phyloP scores from a whole-genome alignment of 2,797 vertebrate genomes.

The Kryptolebias ocellatus region DNA sequence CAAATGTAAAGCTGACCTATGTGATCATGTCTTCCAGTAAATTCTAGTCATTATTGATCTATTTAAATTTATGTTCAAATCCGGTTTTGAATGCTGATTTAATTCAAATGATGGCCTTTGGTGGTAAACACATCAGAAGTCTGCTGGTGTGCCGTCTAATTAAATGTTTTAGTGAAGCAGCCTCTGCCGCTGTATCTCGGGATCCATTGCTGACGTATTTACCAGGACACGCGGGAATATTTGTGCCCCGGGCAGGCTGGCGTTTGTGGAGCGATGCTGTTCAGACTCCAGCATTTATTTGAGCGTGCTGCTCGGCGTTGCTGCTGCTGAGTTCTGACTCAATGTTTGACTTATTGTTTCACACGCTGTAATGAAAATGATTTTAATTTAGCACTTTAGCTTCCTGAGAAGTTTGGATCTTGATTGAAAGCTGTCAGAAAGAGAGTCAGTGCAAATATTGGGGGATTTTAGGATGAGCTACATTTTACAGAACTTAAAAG shows the following conservation, averaged over 20 bases:
- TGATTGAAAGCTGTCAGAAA: constrained; percentile 7
- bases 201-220: constrained; percentile 43
- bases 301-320: constrained; percentile 29
- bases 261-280: constrained; percentile 38
- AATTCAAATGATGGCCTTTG: constrained; percentile 37
- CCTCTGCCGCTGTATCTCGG: constrained; percentile 22
- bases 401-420: constrained; percentile 1
- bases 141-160: constrained; percentile 42
- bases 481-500: neutral
- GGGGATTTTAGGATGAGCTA: neutral
- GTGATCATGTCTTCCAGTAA: too few species aligned
- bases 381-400: neutral
- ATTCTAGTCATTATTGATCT: constrained; percentile 3
- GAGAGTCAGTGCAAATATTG: neutral
- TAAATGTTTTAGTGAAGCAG: constrained; percentile 47
- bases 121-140: constrained; percentile 36
- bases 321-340: constrained; percentile 15
- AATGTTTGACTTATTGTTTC: constrained; percentile 15
- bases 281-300: constrained; percentile 23
- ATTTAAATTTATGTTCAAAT: constrained; percentile 22
- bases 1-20: too few species aligned
- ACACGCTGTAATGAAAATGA: constrained; percentile 18
- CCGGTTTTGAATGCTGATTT: constrained; percentile 31
- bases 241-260: constrained; percentile 42
- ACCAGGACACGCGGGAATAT: constrained; percentile 43